These are phyloP conservation scores for Drosophila subquinaria DNA, from an alignment of 2,888 invertebrate genomes.

Conservation along the genomic window DNA sequence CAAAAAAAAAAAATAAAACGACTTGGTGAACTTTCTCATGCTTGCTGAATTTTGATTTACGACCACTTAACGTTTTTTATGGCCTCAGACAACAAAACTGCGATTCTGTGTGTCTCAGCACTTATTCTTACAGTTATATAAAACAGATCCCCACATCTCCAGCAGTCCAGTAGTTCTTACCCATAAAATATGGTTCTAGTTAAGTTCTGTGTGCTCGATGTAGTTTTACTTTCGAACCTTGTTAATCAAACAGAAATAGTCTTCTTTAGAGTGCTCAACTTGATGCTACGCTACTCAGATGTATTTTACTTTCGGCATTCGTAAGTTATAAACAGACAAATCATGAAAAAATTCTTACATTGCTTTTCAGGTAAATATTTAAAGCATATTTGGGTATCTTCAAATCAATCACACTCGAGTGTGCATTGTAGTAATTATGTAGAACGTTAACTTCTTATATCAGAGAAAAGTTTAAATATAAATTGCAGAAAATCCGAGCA, in stretches of 20 bases:
- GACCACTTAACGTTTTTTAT: constrained; percentile 80
- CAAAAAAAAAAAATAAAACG: constrained; percentile 8
- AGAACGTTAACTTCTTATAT: no score
- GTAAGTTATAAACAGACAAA: neutral
- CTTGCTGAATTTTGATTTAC: constrained; percentile 75
- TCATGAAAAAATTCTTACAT: no score
- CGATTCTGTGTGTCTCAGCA: constrained; percentile 47
- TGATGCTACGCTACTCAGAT: neutral
- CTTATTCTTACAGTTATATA: constrained; percentile 41
- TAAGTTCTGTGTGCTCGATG: constrained; percentile 11
- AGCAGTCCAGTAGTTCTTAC: neutral
- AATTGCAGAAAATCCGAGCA: neutral
- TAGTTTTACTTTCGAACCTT: constrained; percentile 22
- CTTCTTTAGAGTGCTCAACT: neutral
- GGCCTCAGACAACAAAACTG: constrained; percentile 53
- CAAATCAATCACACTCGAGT: neutral
- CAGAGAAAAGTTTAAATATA: neutral
- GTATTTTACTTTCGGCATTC: neutral
- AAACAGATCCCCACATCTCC: constrained; percentile 33
- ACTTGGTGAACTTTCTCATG: constrained; percentile 65
- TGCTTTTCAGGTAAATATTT: no score
- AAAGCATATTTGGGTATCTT: no score
- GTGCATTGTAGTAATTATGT: neutral
- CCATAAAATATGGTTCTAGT: constrained; percentile 19
- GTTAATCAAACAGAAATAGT: constrained; percentile 16